Evolutionary conservation across 2,113 vertebrate genomes (phyloP), one percentile per base, ranked within the genome.

Genomic region (Gopherus flavomarginatus): DNA sequence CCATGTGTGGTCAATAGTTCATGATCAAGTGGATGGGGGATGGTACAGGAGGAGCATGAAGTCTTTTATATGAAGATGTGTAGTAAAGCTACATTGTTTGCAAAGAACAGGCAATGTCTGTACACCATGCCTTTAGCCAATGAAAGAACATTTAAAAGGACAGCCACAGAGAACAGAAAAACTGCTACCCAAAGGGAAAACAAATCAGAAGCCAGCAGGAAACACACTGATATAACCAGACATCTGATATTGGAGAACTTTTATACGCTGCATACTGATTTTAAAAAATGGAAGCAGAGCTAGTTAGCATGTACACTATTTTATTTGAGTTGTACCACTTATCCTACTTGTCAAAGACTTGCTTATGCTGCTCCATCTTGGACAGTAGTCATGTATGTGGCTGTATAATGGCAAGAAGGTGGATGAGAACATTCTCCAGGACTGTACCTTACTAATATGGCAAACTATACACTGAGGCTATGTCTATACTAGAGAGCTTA

Each of bases 21-120:
- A 16, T 16, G 84, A 95, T 86, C 42, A 88, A 94, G 80, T 56
- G 83, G 62, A 69, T 1, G 3, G 75, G 79, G 35, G 62, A 92
- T 79, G 94, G 90, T 72, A 85, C 8, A 90, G 87, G 54, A 96
- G 53, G 52, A 95, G 49, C 75, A 92, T 1, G 29, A 96, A 96
- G 42, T 53, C 93, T 94, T 94, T 94, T 88, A 87, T 93, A 92
- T 86, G 78, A 96, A 96, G 91, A 96, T 90, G 86, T 1, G 6
- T 0, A 87, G 91, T 69, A 90, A 92, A 96, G 69, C 80, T 81
- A 62, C 38, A 92, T 90, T 96, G 93, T 93, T 94, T 88, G 77
- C 83, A 49, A 93, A 62, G 86, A 96, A 96, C 89, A 94, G 96
- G 86, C 0, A 38, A 56, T 49, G 78, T 53, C 94, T 90, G 54